Evolutionary conservation across 2,113 vertebrate species (phyloP), one percentile per base, ranked within the genome.

Genomic region (Vulpes ferrilata): DNA sequence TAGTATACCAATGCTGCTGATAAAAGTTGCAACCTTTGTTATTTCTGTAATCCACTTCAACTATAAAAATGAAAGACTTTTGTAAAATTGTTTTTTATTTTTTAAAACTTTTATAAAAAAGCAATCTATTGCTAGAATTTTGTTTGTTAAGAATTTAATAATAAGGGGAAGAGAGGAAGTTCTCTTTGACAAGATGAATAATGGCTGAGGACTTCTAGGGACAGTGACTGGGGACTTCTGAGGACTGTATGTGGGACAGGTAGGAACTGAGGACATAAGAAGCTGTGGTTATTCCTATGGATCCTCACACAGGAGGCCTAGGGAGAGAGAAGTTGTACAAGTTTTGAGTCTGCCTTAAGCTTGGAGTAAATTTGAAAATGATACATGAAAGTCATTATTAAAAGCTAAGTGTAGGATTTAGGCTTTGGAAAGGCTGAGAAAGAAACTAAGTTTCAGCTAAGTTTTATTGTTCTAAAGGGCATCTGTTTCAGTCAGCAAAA

Each of bases 1-100:
- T 91, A 69, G 4, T 59, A 27, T 10, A 53, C n/a, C 7, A 65
- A 25, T 79, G 57, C 2, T 38, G 38, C 38, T 73, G 43, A n/a
- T 57, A 30, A 82, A 59, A 90, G 7, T 10, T 53, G 43, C 4
- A 59, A 22, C 69, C 17, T 84, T 79, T 69, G 19, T 81, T 57
- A 60, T 86, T 76, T 95, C 89, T 97, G 30, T 79, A 79, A 71
- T 62, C 22, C 8, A 69, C 9, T 85, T 64, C 27, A 90, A 23
- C 30, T 87, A 64, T n/a, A 22, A 71, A 90, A 90, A 78, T 38
- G 16, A 86, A 78, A 38, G 25, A 32, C 7, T 60, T 94, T 35
- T 78, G 2, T 15, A 82, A 89, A 96, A 83, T 22, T 67, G 27
- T n/a, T 25, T 55, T 64, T 80, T 20, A 62, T 69, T 96, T 48